Evolutionary conservation across 2,797 vertebrate genomes (phyloP).

Genomic region (Chloroceryle inda): DNA sequence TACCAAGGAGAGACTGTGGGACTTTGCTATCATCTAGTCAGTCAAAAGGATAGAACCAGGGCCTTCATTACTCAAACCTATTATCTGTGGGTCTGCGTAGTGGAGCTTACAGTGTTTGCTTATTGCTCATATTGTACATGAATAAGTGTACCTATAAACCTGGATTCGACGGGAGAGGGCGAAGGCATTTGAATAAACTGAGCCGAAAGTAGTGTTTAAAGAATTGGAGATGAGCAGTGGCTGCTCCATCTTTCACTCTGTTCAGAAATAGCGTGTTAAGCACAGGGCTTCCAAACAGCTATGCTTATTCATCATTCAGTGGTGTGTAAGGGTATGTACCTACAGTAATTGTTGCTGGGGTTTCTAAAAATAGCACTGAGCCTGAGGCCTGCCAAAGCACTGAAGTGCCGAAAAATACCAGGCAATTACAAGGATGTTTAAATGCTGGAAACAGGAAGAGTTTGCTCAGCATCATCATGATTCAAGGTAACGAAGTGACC

Average conservation of each 20-base stretch:
- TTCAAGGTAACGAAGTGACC: not conserved
- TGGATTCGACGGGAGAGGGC: fast-evolving
- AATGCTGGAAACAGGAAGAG: constrained; percentile 14
- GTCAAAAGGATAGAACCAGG: not conserved
- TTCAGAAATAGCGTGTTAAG: not conserved
- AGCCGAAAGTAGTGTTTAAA: not conserved
- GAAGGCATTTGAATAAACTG: not conserved
- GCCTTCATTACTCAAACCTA: not conserved
- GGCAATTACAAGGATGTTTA: not conserved
- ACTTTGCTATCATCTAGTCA: not conserved
- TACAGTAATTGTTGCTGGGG: not conserved
- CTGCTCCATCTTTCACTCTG: not conserved
- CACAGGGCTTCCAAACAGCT: not conserved
- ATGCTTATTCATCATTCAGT: not conserved
- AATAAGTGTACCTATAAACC: not conserved
- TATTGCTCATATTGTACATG: fast-evolving
- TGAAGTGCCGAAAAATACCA: not conserved
- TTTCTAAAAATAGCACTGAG: constrained; percentile 14
- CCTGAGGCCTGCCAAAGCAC: not conserved
- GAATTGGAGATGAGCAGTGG: not conserved
- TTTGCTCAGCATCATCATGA: not conserved
- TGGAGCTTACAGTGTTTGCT: not conserved
- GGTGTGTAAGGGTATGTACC: not conserved
- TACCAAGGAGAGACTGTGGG: not conserved
- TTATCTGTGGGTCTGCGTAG: not conserved